Base-by-base conservation (phyloP, 2,113 vertebrate species). In the Agapornis roseicollis region DNA sequence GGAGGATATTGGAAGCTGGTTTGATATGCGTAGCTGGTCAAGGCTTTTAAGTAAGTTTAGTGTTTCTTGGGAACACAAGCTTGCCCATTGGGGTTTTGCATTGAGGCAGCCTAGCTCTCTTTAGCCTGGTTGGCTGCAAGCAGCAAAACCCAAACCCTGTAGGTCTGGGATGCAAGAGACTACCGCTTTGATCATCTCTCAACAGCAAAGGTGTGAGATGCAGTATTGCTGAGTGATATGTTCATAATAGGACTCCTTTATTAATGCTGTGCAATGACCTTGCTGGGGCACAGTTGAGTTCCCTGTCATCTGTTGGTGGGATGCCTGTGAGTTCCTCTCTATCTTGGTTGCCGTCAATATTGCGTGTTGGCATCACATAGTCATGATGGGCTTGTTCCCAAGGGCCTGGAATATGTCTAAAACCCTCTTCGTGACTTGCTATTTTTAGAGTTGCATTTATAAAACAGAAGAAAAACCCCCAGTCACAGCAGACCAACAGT, bases 241-340 rank as follows among this genome's bases (percentile, higher is more conserved):
- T 41, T 94, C 85, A 55, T 87, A 68, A 91, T 64, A 49, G 69
- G 71, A 19, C 76, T 95, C 84, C 6, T 41, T 94, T 95, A 94
- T 92, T 95, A 95, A 97, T 84, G 94, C 81, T 86, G 31, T 15
- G 56, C 85, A 79, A 95, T 37, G 94, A 94, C 96, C 94, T 97
- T 94, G 91, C 80, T 1, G 35, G 88, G 89, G 87, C 93, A 94
- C 96, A 92, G 92, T 69, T 80, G 95, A 97, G 86, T 55, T 81
- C 92, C 95, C 94, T 79, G 84, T 96, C 94, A 95, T 96, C 90
- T 25, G 72, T 86, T 6, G n/a, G 80, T 4, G 24, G 77, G 81
- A 13, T 65, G 52, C 23, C n/a, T 56, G 63, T 2, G 3, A 71
- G 83, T 9, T 91, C 19, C 50, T 81, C 89, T 93, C 42, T 49